phyloP scores from a whole-genome alignment of 2,113 vertebrate species.

The Brienomyrus brachyistius region DNA sequence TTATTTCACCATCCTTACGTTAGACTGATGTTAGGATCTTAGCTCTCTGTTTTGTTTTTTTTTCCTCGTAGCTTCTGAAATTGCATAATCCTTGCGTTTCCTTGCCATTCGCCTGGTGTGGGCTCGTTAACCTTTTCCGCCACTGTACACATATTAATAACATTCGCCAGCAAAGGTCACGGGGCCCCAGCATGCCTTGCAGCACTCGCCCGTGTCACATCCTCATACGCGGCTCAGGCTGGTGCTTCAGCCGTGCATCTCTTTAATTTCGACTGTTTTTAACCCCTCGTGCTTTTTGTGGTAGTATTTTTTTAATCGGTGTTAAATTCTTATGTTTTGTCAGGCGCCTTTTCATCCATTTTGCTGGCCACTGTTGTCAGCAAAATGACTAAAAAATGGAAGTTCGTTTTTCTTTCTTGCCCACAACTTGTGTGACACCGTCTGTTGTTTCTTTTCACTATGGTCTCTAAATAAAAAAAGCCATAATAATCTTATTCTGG shows the following conservation, averaged over 20 bases:
- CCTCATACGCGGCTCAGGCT: not conserved
- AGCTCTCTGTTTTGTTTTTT: not conserved
- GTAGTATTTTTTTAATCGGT: not conserved
- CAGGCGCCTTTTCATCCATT: not conserved
- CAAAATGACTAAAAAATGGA: not conserved
- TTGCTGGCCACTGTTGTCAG: not conserved
- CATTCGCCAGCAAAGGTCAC: slow-evolving; percentile 57
- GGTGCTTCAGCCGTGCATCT: not conserved
- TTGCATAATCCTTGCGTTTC: slow-evolving; percentile 27
- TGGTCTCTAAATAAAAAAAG: not conserved
- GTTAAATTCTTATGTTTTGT: not conserved
- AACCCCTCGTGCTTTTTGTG: not conserved
- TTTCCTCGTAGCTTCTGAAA: not conserved
- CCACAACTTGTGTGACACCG: not conserved
- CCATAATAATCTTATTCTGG: not conserved
- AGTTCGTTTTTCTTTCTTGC: not conserved
- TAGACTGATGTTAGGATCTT: not conserved
- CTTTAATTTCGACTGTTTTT: not conserved
- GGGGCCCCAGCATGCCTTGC: slow-evolving; percentile 21
- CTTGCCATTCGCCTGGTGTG: slow-evolving; percentile 36
- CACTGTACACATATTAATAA: slow-evolving; percentile 62
- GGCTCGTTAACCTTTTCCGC: slow-evolving; percentile 66
- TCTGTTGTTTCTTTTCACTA: not conserved
- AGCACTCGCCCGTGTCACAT: not conserved
- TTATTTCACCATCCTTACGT: slow-evolving; percentile 2